A percentile compares a stretch with the other conserved stretches of the same genome.
phyloP scores from a whole-genome alignment of 2,113 vertebrate genomes.

The Petroica traversi region DNA sequence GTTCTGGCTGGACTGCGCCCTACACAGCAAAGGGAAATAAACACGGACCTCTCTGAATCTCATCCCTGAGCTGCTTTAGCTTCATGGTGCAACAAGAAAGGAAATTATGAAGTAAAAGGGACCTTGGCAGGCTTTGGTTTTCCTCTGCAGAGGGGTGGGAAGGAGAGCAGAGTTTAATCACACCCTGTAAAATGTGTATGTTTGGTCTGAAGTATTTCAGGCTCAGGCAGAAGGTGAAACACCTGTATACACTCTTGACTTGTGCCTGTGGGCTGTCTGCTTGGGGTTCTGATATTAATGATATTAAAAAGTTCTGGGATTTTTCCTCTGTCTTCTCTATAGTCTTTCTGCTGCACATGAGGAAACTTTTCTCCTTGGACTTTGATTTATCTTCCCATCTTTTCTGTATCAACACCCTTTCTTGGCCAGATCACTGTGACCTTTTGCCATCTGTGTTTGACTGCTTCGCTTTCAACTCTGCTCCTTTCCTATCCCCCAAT shows the following conservation, averaged over 20 bases:
- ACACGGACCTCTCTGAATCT: neutral
- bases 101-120: neutral
- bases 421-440: neutral
- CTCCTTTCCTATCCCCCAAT: neutral
- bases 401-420: neutral
- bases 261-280: neutral
- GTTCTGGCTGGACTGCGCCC: neutral
- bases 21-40: neutral
- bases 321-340: neutral
- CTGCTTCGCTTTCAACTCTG: neutral
- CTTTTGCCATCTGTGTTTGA: neutral
- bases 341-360: neutral
- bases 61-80: neutral
- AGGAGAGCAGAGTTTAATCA: neutral
- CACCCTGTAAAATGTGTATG: neutral
- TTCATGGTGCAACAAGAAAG: neutral
- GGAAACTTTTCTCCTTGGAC: neutral
- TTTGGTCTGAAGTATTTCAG: neutral
- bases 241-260: neutral
- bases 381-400: neutral
- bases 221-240: neutral
- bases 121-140: neutral
- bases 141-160: neutral
- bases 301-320: accelerated
- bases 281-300: neutral